A percentile compares a stretch with the other conserved stretches of the same genome.
These are phyloP conservation scores for Xenus cinereus DNA, from an alignment of 2,113 vertebrate genomes.

Conservation along the genomic window DNA sequence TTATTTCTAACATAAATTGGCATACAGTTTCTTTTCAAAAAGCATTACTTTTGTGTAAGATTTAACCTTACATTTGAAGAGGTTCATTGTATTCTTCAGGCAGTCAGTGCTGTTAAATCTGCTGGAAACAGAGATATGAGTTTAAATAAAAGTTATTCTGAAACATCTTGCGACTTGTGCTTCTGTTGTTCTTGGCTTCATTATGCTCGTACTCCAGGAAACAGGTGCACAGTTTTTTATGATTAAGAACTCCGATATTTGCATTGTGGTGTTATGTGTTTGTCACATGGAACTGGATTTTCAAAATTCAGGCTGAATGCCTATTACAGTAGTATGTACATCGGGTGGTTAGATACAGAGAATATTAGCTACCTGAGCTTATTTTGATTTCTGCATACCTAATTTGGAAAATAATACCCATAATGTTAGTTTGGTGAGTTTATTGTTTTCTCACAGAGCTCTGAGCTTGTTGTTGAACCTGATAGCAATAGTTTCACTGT, in stretches of 20 bases:
- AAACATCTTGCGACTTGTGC: constrained; percentile 31
- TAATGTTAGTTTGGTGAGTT: neutral
- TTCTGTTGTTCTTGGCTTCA: constrained; percentile 36
- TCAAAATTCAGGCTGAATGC: neutral
- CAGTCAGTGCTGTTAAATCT: constrained; percentile 26
- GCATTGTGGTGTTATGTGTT: neutral
- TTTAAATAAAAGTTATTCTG: constrained; percentile 50
- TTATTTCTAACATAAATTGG: neutral
- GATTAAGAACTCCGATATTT: neutral
- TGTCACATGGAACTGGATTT: neutral
- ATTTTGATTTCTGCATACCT: neutral
- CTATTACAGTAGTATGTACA: neutral
- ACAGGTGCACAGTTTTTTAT: constrained; percentile 29
- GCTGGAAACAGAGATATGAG: constrained; percentile 4
- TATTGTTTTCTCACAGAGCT: neutral
- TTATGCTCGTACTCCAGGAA: constrained; percentile 10
- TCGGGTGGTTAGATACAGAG: neutral
- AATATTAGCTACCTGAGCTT: neutral
- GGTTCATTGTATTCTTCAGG: neutral
- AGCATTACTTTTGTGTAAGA: neutral
- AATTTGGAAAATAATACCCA: neutral
- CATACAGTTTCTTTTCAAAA: neutral
- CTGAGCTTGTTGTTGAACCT: neutral
- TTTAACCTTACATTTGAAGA: neutral
- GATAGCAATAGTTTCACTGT: neutral